These are phyloP conservation scores for Urechis unicinctus DNA, from an alignment of 2,888 invertebrate genomes.

Conservation along the genomic window DNA sequence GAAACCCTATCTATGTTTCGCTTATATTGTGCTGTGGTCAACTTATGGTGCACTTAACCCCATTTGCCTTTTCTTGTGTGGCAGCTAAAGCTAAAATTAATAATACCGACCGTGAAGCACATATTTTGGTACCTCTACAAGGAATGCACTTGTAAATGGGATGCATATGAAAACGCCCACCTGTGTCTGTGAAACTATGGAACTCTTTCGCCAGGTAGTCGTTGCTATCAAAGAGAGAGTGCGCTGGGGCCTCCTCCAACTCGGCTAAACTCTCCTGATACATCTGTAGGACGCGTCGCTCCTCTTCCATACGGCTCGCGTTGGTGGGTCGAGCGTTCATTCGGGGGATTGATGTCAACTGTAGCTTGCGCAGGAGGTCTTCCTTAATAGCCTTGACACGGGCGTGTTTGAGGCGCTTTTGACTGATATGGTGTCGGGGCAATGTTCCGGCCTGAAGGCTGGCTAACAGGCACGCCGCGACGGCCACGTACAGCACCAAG, in stretches of 20 bases:
- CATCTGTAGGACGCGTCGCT: conserved; percentile 13
- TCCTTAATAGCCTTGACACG: conserved; percentile 13
- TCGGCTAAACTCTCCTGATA: conserved; percentile 18
- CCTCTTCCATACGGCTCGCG: conserved; percentile 13
- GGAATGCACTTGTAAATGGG: too few relatives aligned
- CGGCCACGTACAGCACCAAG: too few relatives aligned
- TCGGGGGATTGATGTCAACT: conserved; percentile 57
- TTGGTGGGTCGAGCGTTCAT: background rate
- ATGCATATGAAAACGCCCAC: too few relatives aligned
- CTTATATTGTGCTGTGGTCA: too few relatives aligned
- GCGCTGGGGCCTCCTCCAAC: conserved; percentile 6
- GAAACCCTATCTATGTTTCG: too few relatives aligned
- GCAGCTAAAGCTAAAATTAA: too few relatives aligned
- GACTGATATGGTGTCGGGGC: background rate
- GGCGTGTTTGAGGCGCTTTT: background rate
- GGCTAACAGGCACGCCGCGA: too few relatives aligned
- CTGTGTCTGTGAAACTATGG: conserved; percentile 17
- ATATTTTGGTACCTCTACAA: too few relatives aligned
- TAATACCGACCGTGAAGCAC: too few relatives aligned
- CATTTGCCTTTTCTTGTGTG: too few relatives aligned
- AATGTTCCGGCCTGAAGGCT: too few relatives aligned
- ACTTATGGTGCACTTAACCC: too few relatives aligned
- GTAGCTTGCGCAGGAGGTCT: conserved; percentile 52
- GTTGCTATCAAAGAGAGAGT: conserved; percentile 13
- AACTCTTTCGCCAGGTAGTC: conserved; percentile 17